Evolutionary conservation across 1,140 invertebrate species (phyloP).

Genomic region (Papilio helenus): DNA sequence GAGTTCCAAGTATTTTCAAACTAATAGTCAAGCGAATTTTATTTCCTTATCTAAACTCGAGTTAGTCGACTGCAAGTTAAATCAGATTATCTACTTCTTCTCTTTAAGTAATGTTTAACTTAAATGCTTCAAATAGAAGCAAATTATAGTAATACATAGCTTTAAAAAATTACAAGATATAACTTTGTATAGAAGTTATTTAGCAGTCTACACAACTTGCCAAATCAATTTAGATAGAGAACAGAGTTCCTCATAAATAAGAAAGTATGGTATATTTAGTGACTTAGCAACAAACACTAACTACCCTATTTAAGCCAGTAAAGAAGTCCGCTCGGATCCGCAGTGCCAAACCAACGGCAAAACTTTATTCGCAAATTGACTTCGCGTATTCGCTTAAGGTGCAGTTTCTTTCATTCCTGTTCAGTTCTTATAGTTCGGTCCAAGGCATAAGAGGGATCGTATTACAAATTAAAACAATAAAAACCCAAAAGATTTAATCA

Average conservation of each 20-base stretch:
- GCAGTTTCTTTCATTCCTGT: conserved; percentile 77
- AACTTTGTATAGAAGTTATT: too few species aligned
- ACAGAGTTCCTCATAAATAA: conserved; percentile 9
- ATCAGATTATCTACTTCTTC: neutral
- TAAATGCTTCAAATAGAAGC: neutral
- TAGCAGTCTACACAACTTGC: neutral
- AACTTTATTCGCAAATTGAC: conserved; percentile 81
- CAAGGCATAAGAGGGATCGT: conserved; percentile 49
- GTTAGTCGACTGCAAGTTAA: neutral
- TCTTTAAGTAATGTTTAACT: neutral
- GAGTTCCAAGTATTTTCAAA: neutral
- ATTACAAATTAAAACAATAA: neutral
- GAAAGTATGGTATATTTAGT: conserved; percentile 21
- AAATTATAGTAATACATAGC: too few species aligned
- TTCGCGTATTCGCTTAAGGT: conserved; percentile 79
- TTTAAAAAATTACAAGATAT: too few species aligned
- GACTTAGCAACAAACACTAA: conserved; percentile 60
- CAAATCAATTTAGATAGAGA: neutral
- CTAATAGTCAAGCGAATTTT: neutral
- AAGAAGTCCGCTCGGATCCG: conserved; percentile 63
- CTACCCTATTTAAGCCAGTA: conserved; percentile 64
- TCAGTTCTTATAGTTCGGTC: conserved; percentile 56
- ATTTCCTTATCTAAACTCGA: conserved; percentile 7
- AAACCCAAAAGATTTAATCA: neutral
- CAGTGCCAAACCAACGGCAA: conserved; percentile 67